Evolutionary conservation across 2,888 invertebrate species (phyloP).

Genomic region (Yponomeuta evonymella): DNA sequence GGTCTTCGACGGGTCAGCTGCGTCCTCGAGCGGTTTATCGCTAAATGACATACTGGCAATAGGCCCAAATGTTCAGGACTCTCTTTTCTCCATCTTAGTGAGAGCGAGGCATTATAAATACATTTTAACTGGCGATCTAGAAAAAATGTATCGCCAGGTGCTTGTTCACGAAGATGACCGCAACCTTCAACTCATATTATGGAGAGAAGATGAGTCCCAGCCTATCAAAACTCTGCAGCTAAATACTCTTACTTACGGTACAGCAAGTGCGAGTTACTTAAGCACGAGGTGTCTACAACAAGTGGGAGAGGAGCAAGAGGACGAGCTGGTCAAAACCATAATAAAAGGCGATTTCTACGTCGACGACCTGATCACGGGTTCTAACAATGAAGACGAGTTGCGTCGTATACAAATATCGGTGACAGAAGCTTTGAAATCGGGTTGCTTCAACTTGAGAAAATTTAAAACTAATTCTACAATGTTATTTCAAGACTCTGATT

Average conservation of each 20-base stretch:
- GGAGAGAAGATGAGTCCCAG: not conserved
- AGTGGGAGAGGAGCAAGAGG: not conserved
- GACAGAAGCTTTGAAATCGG: no score
- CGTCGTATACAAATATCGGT: no score
- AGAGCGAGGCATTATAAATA: conserved; percentile 2
- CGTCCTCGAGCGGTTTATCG: not conserved
- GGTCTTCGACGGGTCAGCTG: not conserved
- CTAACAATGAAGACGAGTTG: not conserved
- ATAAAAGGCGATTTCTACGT: conserved; percentile 12
- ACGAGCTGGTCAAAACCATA: not conserved
- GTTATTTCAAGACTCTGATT: no score
- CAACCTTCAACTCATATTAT: not conserved
- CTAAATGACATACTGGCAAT: conserved; percentile 5
- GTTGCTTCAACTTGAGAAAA: no score
- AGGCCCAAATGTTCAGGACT: conserved; percentile 5
- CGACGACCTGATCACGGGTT: conserved; percentile 3
- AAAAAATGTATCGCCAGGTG: conserved; percentile 12
- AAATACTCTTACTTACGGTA: conserved; percentile 12
- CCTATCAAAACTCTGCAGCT: not conserved
- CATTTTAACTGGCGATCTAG: conserved; percentile 6
- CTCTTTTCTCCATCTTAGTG: conserved; percentile 4
- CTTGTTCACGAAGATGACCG: not conserved
- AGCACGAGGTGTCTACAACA: not conserved
- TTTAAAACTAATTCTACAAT: no score
- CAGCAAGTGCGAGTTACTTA: conserved; percentile 3